phyloP scores from a whole-genome alignment of 2,888 invertebrate species.

The Nephrotoma appendiculata region DNA sequence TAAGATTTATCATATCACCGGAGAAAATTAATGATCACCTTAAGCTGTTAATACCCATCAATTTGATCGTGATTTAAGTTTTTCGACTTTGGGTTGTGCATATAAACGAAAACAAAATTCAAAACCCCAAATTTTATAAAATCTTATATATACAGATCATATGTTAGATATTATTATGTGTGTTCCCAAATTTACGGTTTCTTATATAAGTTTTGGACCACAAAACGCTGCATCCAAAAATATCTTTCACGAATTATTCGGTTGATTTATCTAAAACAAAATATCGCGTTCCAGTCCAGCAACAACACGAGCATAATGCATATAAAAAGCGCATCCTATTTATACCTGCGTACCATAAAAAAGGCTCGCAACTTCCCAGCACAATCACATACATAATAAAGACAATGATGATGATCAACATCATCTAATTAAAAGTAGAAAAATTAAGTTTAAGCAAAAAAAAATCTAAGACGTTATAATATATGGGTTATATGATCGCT shows the following conservation, averaged over 20 bases:
- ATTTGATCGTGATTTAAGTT: too few relatives aligned
- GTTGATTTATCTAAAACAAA: not conserved
- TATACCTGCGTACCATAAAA: not conserved
- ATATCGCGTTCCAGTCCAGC: not conserved
- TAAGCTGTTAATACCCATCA: not conserved
- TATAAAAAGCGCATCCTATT: too few relatives aligned
- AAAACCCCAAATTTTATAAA: not conserved
- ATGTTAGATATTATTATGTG: not conserved
- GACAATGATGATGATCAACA: not conserved
- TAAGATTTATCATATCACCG: not conserved
- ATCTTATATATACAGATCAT: not conserved
- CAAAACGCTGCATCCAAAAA: not conserved
- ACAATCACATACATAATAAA: not conserved
- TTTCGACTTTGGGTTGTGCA: not conserved
- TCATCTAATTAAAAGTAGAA: not conserved
- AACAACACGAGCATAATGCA: not conserved
- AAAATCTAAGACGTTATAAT: not conserved
- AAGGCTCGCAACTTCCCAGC: not conserved
- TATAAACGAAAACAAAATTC: not conserved
- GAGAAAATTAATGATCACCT: not conserved
- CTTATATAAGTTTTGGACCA: not conserved
- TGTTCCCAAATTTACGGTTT: not conserved
- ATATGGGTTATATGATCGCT: too few relatives aligned
- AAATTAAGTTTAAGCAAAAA: not conserved
- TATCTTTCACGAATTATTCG: not conserved